phyloP scores from a whole-genome alignment of 2,113 vertebrate genomes.

The Malurus alboscapulatus region DNA sequence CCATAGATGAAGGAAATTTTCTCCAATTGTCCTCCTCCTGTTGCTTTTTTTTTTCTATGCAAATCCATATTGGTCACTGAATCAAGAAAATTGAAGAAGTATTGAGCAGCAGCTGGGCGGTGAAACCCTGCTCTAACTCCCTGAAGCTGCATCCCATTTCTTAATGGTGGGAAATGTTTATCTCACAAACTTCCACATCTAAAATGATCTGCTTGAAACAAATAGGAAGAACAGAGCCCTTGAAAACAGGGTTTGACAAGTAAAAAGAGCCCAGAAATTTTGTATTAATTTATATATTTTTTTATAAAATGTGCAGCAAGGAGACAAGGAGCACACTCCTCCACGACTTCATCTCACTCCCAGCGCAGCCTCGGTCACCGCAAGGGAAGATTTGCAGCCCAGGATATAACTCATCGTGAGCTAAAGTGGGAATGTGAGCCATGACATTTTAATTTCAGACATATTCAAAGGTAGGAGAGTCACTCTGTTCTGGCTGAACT shows the following conservation, averaged over 20 bases:
- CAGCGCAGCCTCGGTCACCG: neutral
- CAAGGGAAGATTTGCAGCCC: neutral
- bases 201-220: neutral
- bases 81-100: neutral
- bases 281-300: neutral
- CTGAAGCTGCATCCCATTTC: neutral
- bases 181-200: neutral
- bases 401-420: slow-evolving; percentile 7
- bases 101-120: neutral
- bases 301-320: fast-evolving
- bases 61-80: neutral
- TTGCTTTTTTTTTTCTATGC: neutral
- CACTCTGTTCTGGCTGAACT: slow-evolving; percentile 24
- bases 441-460: slow-evolving; percentile 17
- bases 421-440: slow-evolving; percentile 15
- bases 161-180: neutral
- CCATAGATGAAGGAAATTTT: neutral
- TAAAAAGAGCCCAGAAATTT: neutral
- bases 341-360: neutral
- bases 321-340: neutral
- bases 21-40: neutral
- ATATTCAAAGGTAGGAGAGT: slow-evolving; percentile 4
- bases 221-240: neutral
- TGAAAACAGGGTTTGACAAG: fast-evolving
- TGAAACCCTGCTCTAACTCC: neutral